Conservation (phyloP, 2,888 invertebrate genomes). For the Nomada ferruginata region DNA sequence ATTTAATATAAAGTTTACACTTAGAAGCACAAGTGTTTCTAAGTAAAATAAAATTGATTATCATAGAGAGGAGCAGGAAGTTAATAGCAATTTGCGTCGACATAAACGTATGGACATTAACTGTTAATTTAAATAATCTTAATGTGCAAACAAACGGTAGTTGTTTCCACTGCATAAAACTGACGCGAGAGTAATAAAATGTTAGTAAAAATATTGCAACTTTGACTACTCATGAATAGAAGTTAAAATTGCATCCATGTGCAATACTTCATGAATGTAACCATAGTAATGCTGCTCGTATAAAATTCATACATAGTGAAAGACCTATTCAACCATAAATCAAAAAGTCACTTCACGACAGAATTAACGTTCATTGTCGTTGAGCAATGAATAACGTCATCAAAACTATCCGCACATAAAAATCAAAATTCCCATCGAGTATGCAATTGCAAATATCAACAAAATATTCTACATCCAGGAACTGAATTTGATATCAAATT, state of each 20-base stretch:
- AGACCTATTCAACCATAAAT: background rate
- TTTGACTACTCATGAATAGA: background rate
- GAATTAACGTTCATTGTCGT: background rate
- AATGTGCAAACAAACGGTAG: background rate
- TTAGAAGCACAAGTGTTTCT: too few relatives aligned
- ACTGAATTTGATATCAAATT: too few relatives aligned
- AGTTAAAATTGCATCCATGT: background rate
- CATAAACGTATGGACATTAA: too few relatives aligned
- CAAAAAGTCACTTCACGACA: background rate
- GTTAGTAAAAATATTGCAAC: background rate
- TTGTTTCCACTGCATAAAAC: background rate
- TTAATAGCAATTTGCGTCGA: too few relatives aligned
- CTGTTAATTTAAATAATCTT: background rate
- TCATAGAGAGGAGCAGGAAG: too few relatives aligned
- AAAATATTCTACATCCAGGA: too few relatives aligned
- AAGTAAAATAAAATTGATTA: too few relatives aligned
- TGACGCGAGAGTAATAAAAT: background rate
- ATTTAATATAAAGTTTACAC: too few relatives aligned
- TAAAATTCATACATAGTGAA: background rate
- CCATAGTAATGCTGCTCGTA: background rate
- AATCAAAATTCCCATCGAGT: background rate
- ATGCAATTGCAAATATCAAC: background rate
- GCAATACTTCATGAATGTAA: background rate
- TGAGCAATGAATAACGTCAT: background rate
- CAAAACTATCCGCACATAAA: background rate